Evolutionary conservation across 2,113 vertebrate genomes (phyloP).

Genomic region (Jacana jacana): DNA sequence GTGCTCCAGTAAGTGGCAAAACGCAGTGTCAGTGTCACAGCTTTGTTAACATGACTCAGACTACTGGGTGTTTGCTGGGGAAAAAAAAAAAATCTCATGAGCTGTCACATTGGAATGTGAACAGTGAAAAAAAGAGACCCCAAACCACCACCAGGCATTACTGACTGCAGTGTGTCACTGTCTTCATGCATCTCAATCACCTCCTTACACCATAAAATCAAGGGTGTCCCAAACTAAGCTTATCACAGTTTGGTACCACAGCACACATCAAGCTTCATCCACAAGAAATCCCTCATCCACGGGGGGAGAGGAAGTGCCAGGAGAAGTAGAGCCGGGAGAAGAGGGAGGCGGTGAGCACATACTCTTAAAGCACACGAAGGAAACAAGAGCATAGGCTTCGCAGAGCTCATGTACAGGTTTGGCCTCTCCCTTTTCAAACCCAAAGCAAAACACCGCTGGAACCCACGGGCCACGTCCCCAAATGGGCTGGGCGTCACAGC

Average conservation of each 20-base stretch:
- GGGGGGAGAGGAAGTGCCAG: not conserved
- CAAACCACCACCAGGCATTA: not conserved
- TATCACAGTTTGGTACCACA: rapidly evolving
- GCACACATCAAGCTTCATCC: not conserved
- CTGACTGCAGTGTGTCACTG: not conserved
- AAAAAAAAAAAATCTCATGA: not conserved
- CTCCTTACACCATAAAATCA: not conserved
- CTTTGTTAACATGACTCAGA: not conserved
- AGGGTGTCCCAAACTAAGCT: not conserved
- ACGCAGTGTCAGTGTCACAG: not conserved
- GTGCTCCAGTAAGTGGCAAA: not conserved
- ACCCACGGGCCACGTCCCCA: not conserved
- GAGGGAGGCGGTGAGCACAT: not conserved
- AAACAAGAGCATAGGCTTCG: rapidly evolving
- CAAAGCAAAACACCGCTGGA: not conserved
- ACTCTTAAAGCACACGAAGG: not conserved
- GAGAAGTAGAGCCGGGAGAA: no score
- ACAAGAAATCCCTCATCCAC: not conserved
- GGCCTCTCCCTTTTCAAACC: not conserved
- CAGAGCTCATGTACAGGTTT: rapidly evolving
- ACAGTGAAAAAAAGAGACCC: not conserved
- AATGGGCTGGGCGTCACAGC: not conserved
- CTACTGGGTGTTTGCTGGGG: not conserved
- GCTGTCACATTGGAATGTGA: not conserved
- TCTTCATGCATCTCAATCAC: not conserved